Evolutionary conservation across 2,888 invertebrate genomes (phyloP), one percentile per base, ranked within the genome.

Genomic region (Drosophila lutescens): DNA sequence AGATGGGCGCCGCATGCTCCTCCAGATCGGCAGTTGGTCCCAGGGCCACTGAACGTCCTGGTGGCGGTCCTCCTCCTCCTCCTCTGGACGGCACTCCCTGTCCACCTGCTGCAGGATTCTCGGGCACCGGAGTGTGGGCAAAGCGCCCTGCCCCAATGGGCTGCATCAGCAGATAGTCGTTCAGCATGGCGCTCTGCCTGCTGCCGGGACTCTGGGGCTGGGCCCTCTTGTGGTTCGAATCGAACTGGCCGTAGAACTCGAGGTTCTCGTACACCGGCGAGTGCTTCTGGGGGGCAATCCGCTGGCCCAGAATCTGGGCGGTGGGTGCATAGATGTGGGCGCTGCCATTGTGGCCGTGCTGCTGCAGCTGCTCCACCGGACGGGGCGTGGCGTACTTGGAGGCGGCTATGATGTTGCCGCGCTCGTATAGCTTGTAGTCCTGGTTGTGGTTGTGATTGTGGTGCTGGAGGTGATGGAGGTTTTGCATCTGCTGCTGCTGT

Each of bases 261-360:
- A 97, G 94, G 91, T 97, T 97, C 91, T 97, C 97, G 90, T 97
- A 97, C 30, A 97, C 95, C 0, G 95, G 95, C 8, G 92, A 91
- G 34, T 88, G 88, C 58, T 90, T 91, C 26, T 88, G 84, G 4
- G 88, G 83, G 90, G 79, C 93, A 92, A 78, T 74, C 7, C 87
- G 89, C 58, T 84, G 91, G 17, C 89, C 90, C 13, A 83, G 61
- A 34, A 79, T 71, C 51, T 80, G 82, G 8, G 73, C 80, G 1
- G 76, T 88, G 34, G 76, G 84, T 15, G 78, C 80, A 69, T 83
- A 85, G n/a, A 78, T 86, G 2, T 77, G 76, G 9, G 80, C 65
- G n/a, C 40, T 74, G 13, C 38, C 40, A 20, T 69, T 54, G 13
- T 71, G 72, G 17, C 2, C 12, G 32, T 40, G 40, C 26, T 26